Evolutionary conservation across 2,888 invertebrate genomes (phyloP).

Genomic region (Camptogramma bilineatum): DNA sequence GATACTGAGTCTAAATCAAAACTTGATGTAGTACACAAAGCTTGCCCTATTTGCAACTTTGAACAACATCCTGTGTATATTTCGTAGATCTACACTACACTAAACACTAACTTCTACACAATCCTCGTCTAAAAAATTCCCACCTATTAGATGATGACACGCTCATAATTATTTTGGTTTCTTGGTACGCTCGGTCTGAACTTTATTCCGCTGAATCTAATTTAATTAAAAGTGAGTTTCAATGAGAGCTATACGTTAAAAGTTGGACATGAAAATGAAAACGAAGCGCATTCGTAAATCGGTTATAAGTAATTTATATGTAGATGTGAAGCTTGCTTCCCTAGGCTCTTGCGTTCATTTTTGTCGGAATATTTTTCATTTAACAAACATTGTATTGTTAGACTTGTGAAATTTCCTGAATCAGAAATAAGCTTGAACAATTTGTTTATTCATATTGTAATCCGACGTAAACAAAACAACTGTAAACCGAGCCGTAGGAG

Average conservation of each 20-base stretch:
- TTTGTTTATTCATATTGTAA: slow-evolving; percentile 19
- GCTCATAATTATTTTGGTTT: slow-evolving; percentile 32
- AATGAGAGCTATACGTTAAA: slow-evolving; percentile 33
- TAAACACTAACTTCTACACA: slow-evolving; percentile 29
- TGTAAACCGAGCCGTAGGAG: slow-evolving; percentile 32
- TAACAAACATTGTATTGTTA: slow-evolving; percentile 4
- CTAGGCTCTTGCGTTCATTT: slow-evolving; percentile 17
- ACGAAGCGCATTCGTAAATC: slow-evolving; percentile 40
- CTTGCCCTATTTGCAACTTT: slow-evolving; percentile 7
- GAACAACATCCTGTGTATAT: slow-evolving; percentile 27
- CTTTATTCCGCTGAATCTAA: slow-evolving; percentile 24
- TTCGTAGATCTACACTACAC: slow-evolving; percentile 17
- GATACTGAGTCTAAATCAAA: neutral
- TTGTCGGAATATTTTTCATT: slow-evolving; percentile 2
- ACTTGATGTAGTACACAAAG: neutral
- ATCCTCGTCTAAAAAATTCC: slow-evolving; percentile 36
- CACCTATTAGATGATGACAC: slow-evolving; percentile 37
- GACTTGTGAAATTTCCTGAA: slow-evolving; percentile 3
- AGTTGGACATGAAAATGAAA: slow-evolving; percentile 27
- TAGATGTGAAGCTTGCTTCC: slow-evolving; percentile 33
- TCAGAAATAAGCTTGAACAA: slow-evolving; percentile 1
- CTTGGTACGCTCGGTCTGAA: slow-evolving; percentile 18
- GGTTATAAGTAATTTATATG: slow-evolving; percentile 43
- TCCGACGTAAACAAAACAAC: slow-evolving; percentile 26
- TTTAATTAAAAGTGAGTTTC: slow-evolving; percentile 37